Evolutionary conservation across 1,140 invertebrate species (phyloP), one percentile per base, ranked within the genome.

Genomic region (Sycophila sp.): DNA sequence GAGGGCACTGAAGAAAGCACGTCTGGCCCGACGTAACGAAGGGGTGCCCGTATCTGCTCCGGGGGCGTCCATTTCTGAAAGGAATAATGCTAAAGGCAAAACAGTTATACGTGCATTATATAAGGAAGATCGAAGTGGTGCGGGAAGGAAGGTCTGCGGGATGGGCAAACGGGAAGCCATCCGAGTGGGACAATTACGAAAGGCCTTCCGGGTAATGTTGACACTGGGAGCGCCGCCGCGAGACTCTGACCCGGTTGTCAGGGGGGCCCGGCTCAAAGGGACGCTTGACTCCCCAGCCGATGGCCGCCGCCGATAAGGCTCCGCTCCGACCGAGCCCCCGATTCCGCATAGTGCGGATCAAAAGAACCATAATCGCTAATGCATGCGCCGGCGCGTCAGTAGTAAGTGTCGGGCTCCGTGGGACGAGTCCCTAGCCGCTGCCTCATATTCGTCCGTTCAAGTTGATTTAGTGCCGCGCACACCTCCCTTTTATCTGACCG

Each of bases 131-230:
- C 34, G 63, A 65, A 40, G 63, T n/a, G n/a, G n/a, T n/a, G n/a
- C n/a, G n/a, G n/a, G n/a, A n/a, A n/a, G n/a, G n/a, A n/a, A n/a
- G n/a, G n/a, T n/a, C n/a, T n/a, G n/a, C n/a, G n/a, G n/a, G n/a
- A n/a, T n/a, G n/a, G n/a, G n/a, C n/a, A n/a, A n/a, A n/a, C n/a
- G n/a, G n/a, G n/a, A n/a, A n/a, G n/a, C n/a, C n/a, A n/a, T n/a
- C n/a, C n/a, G n/a, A n/a, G n/a, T n/a, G n/a, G 72, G 73, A 51
- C 62, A 73, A 72, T 80, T 80, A 76, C 73, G 74, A 69, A 68
- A 76, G 65, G 59, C 73, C 78, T 77, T 80, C 69, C 71, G 65
- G 71, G 71, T 42, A n/a, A n/a, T 81, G 78, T 82, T 82, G 80
- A 82, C 79, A 82, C 58, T 81, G 74, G 69, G 73, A 11, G 72